These are phyloP conservation scores for Jaculus jaculus DNA, from an alignment of 2,113 vertebrate genomes.

Conservation along the genomic window DNA sequence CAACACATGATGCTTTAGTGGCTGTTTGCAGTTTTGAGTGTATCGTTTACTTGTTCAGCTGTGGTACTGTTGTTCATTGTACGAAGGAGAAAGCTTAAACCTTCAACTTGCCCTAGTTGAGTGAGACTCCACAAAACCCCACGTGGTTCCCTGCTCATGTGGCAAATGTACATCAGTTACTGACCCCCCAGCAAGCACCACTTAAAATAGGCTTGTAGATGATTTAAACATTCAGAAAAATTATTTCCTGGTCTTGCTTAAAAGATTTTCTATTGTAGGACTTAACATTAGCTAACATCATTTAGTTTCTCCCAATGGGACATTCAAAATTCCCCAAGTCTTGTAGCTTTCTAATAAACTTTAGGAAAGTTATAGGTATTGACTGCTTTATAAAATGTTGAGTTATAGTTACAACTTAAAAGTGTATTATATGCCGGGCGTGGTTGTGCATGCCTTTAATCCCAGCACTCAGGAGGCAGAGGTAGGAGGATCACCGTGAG, in stretches of 20 bases:
- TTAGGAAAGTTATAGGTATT: background rate
- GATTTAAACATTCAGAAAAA: background rate
- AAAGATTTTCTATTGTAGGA: background rate
- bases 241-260: background rate
- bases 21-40: background rate
- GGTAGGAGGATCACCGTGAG: too few relatives aligned
- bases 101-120: background rate
- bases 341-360: background rate
- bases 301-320: background rate
- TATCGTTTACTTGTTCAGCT: background rate
- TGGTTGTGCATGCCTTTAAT: too few relatives aligned
- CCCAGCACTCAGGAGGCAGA: too few relatives aligned
- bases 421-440: too few relatives aligned
- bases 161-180: background rate
- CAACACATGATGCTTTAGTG: background rate
- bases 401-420: constrained; percentile 24
- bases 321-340: background rate
- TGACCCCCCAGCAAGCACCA: background rate
- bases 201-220: background rate
- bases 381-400: constrained; percentile 9
- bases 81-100: background rate
- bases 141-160: background rate
- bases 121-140: background rate
- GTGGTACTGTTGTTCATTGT: background rate
- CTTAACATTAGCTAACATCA: background rate